Evolutionary conservation across 2,113 vertebrate genomes (phyloP), one percentile per base, ranked within the genome.

Genomic region (Colossoma macropomum): DNA sequence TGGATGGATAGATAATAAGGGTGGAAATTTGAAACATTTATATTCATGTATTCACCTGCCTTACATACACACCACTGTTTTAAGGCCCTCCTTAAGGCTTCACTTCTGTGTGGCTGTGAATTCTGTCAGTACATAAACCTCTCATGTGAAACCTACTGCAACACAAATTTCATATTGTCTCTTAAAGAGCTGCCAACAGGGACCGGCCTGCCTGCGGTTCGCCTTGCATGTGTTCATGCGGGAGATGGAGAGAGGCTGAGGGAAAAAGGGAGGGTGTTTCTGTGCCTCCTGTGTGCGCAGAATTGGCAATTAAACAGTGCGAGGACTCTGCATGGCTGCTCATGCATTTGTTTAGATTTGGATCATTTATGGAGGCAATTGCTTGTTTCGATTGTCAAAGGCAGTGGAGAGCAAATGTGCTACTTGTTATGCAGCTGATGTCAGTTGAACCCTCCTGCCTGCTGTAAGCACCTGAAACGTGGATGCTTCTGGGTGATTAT

Each of bases 401-500:
- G 86, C 88, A 88, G 81, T 81, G 79, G 85, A 87, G 89, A 90
- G 83, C 89, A 88, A 91, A 89, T 76, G 87, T 56, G 5, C 89
- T 92, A 91, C 91, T 93, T 94, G 89, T 91, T 91, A 93, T 93
- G 91, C 91, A 92, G 91, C 88, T 86, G 90, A 90, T 92, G 93
- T 93, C 91, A 91, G 90, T 92, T 90, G 91, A 91, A 89, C 89
- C 90, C 89, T 87, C 90, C 90, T 91, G 92, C 91, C 92, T 91
- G 92, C 90, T 92, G 87, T 87, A 88, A 59, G 30, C 81, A 76
- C 73, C 63, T 91, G 87, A 92, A 85, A 89, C 88, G 71, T 12
- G 65, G 90, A 87, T 94, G 89, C 89, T 92, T 92, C 88, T 90
- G 72, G 6, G 62, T 82, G 72, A 68, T 92, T 89, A 90, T 79